Base-by-base conservation (phyloP, 2,113 vertebrate genomes). In the Clarias macrocephalus region DNA sequence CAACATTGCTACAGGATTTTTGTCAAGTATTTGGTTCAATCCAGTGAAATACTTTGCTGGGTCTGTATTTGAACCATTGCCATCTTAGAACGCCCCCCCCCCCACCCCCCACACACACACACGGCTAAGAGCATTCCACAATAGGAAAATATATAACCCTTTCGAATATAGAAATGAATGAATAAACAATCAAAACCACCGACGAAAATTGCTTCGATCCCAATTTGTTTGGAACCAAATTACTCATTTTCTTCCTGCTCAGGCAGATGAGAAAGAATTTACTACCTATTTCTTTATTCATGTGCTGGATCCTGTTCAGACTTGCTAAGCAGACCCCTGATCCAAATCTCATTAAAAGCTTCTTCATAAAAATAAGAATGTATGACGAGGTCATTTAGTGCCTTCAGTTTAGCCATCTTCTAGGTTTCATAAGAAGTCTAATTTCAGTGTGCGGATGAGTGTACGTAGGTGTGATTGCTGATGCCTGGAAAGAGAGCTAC, bases 321-420 rank as follows among this genome's bases (percentile, higher is more conserved):
- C 3, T 57, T 57, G 76, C 28, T 6, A 13, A 60, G 30, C 77
- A 79, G 77, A 80, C 18, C 56, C 28, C 56, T 80, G 56, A 80
- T 33, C 79, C 30, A 60, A 80, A 59, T 60, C 79, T 80, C 79
- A 80, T 80, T 80, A 80, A 60, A 80, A 37, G 28, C 18, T 33
- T 80, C 28, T 80, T 60, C 79, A 37, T 12, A 30, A 57, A 60
- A 80, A 60, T 33, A 60, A 37, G 18, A 80, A 33, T 19, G 16
- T 37, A 23, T 80, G 79, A 80, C 56, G 60, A 80, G 56, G 56
- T 60, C 56, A 60, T 80, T 60, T 23, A 80, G 79, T 37, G 10
- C 56, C 75, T 60, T 80, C 28, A 80, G 56, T 60, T 30, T 37
- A 33, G 9, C 75, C 75, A 77, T 56, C 42, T 76, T n/a, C n/a